Evolutionary conservation across 2,797 vertebrate species (phyloP).

Genomic region (Anableps anableps): DNA sequence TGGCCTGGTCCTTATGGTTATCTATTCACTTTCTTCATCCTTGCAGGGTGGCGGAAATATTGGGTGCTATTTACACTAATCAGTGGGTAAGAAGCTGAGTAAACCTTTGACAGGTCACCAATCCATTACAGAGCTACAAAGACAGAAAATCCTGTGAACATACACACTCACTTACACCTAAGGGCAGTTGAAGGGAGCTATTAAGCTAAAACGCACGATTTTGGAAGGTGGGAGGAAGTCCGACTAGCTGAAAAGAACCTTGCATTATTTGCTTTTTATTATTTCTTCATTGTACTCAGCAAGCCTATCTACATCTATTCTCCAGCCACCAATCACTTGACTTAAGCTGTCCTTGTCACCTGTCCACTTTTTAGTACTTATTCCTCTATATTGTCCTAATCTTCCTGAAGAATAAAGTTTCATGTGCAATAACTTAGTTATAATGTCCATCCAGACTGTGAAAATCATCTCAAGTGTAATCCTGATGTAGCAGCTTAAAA

Average conservation of each 20-base stretch:
- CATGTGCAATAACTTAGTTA: background rate
- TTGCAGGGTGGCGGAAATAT: background rate
- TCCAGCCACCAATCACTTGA: background rate
- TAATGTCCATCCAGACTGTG: background rate
- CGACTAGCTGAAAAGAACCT: background rate
- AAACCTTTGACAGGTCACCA: background rate
- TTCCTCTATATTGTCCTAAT: background rate
- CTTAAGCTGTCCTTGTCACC: background rate
- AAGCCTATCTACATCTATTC: background rate
- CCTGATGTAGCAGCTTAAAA: background rate
- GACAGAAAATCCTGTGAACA: background rate
- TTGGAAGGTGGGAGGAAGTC: background rate
- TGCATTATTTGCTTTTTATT: background rate
- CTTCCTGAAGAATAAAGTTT: background rate
- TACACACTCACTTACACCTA: background rate
- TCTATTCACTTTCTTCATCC: background rate
- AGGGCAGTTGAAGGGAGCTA: background rate
- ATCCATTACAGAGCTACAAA: background rate
- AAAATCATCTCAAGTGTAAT: slow-evolving; percentile 6
- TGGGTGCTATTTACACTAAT: background rate
- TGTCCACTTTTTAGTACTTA: background rate
- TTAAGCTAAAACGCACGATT: background rate
- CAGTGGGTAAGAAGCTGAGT: background rate
- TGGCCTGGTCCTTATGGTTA: background rate
- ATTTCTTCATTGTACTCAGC: background rate